Conservation (phyloP, 2,888 invertebrate genomes). For the Parapristionchus giblindavisi region DNA sequence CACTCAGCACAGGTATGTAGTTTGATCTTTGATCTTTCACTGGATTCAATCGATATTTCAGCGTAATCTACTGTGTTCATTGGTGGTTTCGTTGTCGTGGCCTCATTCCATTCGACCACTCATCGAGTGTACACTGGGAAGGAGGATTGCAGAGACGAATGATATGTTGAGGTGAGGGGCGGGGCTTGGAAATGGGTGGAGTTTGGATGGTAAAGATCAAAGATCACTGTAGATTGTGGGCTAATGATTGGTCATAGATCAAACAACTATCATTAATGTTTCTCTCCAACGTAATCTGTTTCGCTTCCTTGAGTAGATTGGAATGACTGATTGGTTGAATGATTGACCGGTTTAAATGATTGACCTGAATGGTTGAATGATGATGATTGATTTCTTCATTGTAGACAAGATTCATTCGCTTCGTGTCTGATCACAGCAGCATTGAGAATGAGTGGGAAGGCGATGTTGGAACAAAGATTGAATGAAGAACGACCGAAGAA, state of each 20-base stretch:
- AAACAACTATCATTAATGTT: too few species aligned
- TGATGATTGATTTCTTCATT: too few species aligned
- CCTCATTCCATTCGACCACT: conserved; percentile 10
- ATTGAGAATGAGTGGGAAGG: conserved; percentile 25
- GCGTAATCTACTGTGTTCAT: conserved; percentile 4
- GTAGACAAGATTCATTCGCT: conserved; percentile 33
- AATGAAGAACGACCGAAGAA: background rate
- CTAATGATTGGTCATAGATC: background rate
- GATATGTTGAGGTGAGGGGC: conserved; percentile 11
- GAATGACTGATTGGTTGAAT: too few species aligned
- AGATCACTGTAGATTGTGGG: background rate
- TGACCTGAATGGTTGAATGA: too few species aligned
- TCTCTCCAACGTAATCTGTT: too few species aligned
- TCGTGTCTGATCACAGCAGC: conserved; percentile 29
- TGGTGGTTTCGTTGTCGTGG: conserved; percentile 18
- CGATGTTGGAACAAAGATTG: background rate
- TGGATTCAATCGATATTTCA: background rate
- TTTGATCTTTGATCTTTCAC: background rate
- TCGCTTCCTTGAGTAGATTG: too few species aligned
- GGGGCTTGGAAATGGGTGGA: too few species aligned
- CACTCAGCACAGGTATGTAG: background rate
- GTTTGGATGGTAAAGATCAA: too few species aligned
- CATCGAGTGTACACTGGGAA: conserved; percentile 29
- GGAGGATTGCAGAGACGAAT: conserved; percentile 11
- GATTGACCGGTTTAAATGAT: too few species aligned